Evolutionary conservation across 2,888 invertebrate species (phyloP).

Genomic region (Troglohyphantes excavatus): DNA sequence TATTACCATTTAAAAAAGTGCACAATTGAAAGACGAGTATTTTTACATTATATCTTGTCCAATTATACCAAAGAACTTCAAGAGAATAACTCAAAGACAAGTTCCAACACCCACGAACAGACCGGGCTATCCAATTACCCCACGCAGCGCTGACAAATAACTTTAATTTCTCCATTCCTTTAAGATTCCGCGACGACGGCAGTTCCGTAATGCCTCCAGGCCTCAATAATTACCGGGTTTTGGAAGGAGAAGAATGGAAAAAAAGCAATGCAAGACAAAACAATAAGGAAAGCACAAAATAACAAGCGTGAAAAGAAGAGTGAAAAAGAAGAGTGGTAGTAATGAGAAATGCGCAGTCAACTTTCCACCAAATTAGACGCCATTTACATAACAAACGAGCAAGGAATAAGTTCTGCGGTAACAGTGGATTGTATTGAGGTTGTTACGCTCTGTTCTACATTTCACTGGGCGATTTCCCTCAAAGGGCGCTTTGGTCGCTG

Average conservation of each 20-base stretch:
- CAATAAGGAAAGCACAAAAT: constrained; percentile 7
- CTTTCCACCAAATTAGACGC: constrained; percentile 64
- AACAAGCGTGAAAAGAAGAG: constrained; percentile 16
- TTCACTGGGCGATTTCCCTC: neutral
- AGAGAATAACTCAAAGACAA: neutral
- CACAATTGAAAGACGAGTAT: too few relatives aligned
- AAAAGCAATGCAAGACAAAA: constrained; percentile 11
- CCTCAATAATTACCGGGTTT: constrained; percentile 47
- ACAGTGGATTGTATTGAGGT: constrained; percentile 34
- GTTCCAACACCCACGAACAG: neutral
- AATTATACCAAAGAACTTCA: neutral
- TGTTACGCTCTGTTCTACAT: constrained; percentile 13
- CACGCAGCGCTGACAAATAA: constrained; percentile 25
- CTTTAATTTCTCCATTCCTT: constrained; percentile 15
- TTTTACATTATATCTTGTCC: neutral
- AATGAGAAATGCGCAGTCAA: constrained; percentile 68
- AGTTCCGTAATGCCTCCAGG: neutral
- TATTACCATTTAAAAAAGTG: too few relatives aligned
- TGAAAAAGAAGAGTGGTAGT: constrained; percentile 23
- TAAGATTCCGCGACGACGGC: neutral
- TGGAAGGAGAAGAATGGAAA: too few relatives aligned
- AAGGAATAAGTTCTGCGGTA: constrained; percentile 42
- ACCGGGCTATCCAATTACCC: constrained; percentile 37
- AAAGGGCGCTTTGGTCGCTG: neutral
- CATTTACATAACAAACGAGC: constrained; percentile 71